Conservation (phyloP, 2,113 vertebrate genomes). For the Delphinapterus leucas region DNA sequence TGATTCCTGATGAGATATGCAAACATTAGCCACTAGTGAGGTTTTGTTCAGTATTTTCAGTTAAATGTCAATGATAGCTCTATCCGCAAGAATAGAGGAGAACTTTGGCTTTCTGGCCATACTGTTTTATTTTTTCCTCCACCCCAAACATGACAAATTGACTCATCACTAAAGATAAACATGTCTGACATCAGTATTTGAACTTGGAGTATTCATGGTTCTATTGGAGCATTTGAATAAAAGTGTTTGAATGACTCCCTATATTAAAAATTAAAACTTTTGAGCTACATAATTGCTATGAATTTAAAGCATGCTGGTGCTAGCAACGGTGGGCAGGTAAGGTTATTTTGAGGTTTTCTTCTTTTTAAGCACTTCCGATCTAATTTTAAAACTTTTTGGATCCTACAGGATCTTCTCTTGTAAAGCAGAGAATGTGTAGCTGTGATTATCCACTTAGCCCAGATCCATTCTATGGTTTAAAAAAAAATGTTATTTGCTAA, state of each 20-base stretch:
- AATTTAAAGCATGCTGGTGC: conserved; percentile 70
- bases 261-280: conserved; percentile 74
- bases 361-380: not conserved
- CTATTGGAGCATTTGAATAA: not conserved
- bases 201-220: not conserved
- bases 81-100: not conserved
- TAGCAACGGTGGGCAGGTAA: not conserved
- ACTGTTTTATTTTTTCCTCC: not conserved
- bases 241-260: conserved; percentile 72
- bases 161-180: not conserved
- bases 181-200: not conserved
- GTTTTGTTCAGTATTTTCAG: not conserved
- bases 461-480: conserved; percentile 43
- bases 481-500: conserved; percentile 72
- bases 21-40: not conserved
- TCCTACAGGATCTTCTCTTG: conserved; percentile 13
- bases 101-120: not conserved
- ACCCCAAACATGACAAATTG: not conserved
- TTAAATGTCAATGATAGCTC: not conserved
- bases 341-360: conserved; percentile 39
- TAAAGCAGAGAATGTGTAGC: not conserved
- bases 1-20: not conserved
- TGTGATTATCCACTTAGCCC: conserved; percentile 36
- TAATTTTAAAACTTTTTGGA: conserved; percentile 31
- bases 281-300: conserved; percentile 63